A percentile compares a stretch with the other conserved stretches of the same genome.
phyloP scores from a whole-genome alignment of 2,113 vertebrate genomes.

The Epinephelus moara region DNA sequence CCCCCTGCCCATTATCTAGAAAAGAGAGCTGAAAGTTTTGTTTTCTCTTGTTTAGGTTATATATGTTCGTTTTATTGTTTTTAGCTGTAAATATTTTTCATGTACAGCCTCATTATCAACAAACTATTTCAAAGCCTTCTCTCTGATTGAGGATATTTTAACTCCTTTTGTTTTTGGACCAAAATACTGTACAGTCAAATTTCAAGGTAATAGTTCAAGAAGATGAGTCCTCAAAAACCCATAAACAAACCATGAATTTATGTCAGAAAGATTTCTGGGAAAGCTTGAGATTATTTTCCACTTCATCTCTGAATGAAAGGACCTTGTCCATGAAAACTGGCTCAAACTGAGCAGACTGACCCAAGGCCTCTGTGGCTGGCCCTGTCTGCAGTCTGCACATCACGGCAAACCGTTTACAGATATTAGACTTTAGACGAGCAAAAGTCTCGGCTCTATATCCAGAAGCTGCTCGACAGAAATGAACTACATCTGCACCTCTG shows the following conservation, averaged over 20 bases:
- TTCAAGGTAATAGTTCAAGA: neutral
- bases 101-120: neutral
- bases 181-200: neutral
- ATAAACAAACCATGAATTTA: constrained; percentile 33
- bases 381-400: constrained; percentile 31
- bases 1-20: neutral
- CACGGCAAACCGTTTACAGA: constrained; percentile 35
- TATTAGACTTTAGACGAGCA: constrained; percentile 43
- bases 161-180: neutral
- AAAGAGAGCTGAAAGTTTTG: neutral
- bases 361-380: constrained; percentile 18
- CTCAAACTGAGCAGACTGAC: constrained; percentile 33
- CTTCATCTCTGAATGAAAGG: constrained; percentile 35
- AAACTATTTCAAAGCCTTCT: neutral
- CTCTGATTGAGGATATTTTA: neutral
- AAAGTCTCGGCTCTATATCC: constrained; percentile 28
- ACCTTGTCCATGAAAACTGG: constrained; percentile 40
- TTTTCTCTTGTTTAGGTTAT: neutral
- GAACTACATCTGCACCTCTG: neutral
- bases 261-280: constrained; percentile 44
- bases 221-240: constrained; percentile 33
- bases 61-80: neutral
- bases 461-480: constrained; percentile 5
- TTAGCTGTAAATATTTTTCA: neutral
- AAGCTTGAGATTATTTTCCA: constrained; percentile 37